Percentiles rank a stretch among this genome's conserved stretches.
Evolutionary conservation across 1,140 invertebrate genomes (phyloP).

Genomic region (Zophobas morio): DNA sequence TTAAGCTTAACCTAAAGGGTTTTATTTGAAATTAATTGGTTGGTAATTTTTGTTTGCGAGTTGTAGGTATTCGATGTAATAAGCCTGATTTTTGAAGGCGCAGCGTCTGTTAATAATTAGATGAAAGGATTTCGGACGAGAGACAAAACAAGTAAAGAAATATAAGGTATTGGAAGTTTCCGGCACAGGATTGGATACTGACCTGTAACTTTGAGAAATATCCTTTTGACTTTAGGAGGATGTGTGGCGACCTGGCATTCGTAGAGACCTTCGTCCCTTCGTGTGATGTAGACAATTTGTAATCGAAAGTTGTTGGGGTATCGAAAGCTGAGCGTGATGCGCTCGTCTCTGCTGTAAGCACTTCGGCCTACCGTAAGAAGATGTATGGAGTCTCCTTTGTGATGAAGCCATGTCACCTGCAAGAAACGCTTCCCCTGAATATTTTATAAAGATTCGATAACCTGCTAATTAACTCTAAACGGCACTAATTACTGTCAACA

Average conservation of each 20-base stretch:
- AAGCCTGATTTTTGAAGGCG: too few species aligned
- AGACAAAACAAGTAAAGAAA: too few species aligned
- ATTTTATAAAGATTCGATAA: background rate
- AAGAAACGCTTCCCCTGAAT: constrained; percentile 53
- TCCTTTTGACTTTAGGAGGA: constrained; percentile 79
- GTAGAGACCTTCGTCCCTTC: constrained; percentile 83
- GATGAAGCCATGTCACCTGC: constrained; percentile 86
- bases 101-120: too few species aligned
- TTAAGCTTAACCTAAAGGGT: too few species aligned
- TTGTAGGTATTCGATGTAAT: too few species aligned
- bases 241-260: constrained; percentile 91
- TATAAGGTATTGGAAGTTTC: background rate
- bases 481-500: constrained; percentile 26
- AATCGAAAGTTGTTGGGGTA: constrained; percentile 90
- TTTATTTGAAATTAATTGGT: too few species aligned
- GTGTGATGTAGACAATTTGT: constrained; percentile 82
- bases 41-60: too few species aligned
- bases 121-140: too few species aligned
- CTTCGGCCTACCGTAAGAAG: constrained; percentile 82
- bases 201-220: constrained; percentile 75
- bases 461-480: constrained; percentile 28
- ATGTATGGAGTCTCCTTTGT: constrained; percentile 79
- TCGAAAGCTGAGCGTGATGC: constrained; percentile 82
- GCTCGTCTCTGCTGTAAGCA: constrained; percentile 82
- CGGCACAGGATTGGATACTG: constrained; percentile 13